Conservation (phyloP, 2,888 invertebrate genomes). For the Dorcus hopei region DNA sequence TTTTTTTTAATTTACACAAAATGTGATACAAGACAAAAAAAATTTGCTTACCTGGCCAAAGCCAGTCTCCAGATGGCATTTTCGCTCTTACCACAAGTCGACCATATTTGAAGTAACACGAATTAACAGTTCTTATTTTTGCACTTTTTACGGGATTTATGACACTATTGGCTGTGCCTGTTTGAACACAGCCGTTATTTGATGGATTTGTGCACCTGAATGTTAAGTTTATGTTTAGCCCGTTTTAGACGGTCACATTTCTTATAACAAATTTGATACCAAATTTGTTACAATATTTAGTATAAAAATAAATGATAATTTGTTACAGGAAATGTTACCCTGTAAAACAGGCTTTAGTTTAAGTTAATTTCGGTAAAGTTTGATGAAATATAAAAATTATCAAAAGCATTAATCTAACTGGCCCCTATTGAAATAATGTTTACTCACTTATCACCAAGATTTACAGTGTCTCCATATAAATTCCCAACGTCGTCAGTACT, state of each 20-base stretch:
- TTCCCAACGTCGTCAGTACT: conserved; percentile 56
- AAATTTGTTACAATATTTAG: too few relatives aligned
- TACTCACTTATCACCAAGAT: conserved; percentile 58
- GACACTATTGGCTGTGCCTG: conserved; percentile 53
- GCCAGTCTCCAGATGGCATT: conserved; percentile 70
- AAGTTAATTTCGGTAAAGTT: too few relatives aligned
- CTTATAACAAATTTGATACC: too few relatives aligned
- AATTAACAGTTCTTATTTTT: conserved; percentile 58
- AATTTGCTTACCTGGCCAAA: conserved; percentile 53
- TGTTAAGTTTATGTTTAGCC: too few relatives aligned
- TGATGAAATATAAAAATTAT: neutral
- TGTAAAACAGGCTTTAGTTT: too few relatives aligned
- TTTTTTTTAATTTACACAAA: too few relatives aligned
- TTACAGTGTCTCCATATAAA: conserved; percentile 53
- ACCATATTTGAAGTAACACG: conserved; percentile 66
- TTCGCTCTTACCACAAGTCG: conserved; percentile 63
- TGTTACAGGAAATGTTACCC: too few relatives aligned
- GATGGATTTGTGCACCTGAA: conserved; percentile 57
- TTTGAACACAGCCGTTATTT: conserved; percentile 59
- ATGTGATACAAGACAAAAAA: too few relatives aligned
- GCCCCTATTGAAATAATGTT: too few relatives aligned
- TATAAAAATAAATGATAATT: too few relatives aligned
- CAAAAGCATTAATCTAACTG: neutral
- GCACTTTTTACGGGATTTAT: conserved; percentile 68
- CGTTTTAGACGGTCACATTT: too few relatives aligned